Conservation (phyloP, 2,797 vertebrate species). For the Cercopithecus petaurista region DNA sequence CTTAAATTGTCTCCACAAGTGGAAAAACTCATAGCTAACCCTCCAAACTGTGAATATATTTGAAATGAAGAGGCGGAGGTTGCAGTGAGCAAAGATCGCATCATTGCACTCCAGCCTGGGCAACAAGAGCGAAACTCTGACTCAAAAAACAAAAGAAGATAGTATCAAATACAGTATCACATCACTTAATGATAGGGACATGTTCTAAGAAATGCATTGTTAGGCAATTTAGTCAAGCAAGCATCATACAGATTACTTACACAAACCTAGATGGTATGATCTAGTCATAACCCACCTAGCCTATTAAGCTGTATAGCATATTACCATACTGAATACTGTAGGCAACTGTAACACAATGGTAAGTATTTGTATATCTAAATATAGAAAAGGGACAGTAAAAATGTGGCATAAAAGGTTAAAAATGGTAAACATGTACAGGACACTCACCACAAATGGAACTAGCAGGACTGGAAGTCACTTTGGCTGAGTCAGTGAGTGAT, state of each 20-base stretch:
- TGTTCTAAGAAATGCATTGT: not conserved
- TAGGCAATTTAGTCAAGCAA: not conserved
- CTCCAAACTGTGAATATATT: constrained; percentile 10
- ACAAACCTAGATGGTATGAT: not conserved
- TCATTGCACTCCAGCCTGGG: not conserved
- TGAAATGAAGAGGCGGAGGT: not conserved
- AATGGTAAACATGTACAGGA: not conserved
- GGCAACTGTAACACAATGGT: not conserved
- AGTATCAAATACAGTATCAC: not conserved
- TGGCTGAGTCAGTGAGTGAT: not conserved
- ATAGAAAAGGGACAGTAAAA: not conserved
- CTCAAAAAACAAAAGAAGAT: not conserved
- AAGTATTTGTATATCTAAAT: not conserved
- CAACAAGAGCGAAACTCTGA: not conserved
- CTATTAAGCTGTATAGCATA: not conserved
- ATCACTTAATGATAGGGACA: not conserved
- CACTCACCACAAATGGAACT: not conserved
- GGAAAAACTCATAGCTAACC: not conserved
- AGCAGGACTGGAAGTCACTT: not conserved
- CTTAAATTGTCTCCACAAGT: constrained; percentile 33
- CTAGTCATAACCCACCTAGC: not conserved
- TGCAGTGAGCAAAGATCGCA: not conserved
- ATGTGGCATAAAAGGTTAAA: not conserved
- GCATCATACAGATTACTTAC: not conserved
- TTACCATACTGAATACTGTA: not conserved